Evolutionary conservation across 2,888 invertebrate species (phyloP).

Genomic region (Biston betularia): DNA sequence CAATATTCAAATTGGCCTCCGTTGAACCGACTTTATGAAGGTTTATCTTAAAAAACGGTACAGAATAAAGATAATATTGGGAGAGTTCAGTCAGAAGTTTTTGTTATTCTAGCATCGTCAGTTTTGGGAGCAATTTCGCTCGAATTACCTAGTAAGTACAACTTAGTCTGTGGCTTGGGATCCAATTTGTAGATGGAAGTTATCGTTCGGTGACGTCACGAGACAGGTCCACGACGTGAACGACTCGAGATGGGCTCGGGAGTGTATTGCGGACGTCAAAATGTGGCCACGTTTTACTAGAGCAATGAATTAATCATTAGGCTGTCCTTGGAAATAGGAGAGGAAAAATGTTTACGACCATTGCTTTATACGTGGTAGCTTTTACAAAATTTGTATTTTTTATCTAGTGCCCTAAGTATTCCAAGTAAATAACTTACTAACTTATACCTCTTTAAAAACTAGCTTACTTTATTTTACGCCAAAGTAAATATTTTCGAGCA

Average conservation of each 20-base stretch:
- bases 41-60: constrained; percentile 36
- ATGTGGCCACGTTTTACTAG: constrained; percentile 2
- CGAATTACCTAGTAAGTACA: constrained; percentile 9
- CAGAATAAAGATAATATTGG: constrained; percentile 32
- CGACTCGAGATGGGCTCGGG: constrained; percentile 7
- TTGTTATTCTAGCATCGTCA: constrained; percentile 43
- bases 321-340: not conserved
- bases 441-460: too few species aligned
- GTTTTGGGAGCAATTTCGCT: constrained; percentile 37
- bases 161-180: constrained; percentile 42
- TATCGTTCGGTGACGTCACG: constrained; percentile 30
- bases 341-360: not conserved
- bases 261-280: constrained; percentile 16
- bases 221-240: constrained; percentile 18
- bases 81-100: constrained; percentile 37
- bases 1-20: constrained; percentile 37
- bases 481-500: too few species aligned
- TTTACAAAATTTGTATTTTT: not conserved
- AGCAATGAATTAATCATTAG: constrained; percentile 16
- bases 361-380: not conserved
- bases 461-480: too few species aligned
- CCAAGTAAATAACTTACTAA: too few species aligned
- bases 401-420: too few species aligned
- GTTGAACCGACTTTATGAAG: constrained; percentile 32
- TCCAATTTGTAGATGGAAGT: constrained; percentile 54